Conservation (phyloP, 64 coral and sea anemone species). For the Dendronephthya gigantea region DNA sequence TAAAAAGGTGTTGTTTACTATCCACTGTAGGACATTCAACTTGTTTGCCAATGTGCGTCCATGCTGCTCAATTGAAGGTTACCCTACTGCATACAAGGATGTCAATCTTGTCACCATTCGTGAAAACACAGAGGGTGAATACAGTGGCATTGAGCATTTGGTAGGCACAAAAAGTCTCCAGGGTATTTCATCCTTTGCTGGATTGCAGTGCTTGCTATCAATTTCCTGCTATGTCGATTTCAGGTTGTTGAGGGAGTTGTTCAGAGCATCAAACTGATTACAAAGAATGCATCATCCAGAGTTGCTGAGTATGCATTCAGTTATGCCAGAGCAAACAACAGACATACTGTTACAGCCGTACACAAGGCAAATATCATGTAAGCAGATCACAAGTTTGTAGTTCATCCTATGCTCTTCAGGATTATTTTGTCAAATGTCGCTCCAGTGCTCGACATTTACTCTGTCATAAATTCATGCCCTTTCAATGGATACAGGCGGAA, state of each 20-base stretch:
- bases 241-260: conserved; percentile 98
- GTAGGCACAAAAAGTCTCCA: conserved; percentile 31
- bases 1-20: neutral
- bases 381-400: too few relatives aligned
- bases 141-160: conserved; percentile 93
- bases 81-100: conserved; percentile 70
- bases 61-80: conserved; percentile 79
- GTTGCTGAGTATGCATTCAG: conserved; percentile 97
- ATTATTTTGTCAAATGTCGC: too few relatives aligned
- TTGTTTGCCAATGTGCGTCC: conserved; percentile 92
- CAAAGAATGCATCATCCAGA: conserved; percentile 74
- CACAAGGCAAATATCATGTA: conserved; percentile 99
- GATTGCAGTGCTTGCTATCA: neutral
- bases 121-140: conserved; percentile 95
- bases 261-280: conserved; percentile 95
- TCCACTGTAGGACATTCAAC: conserved; percentile 71
- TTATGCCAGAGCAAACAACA: conserved; percentile 84
- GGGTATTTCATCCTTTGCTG: neutral
- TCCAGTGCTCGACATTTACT: neutral
- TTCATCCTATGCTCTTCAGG: too few relatives aligned
- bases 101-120: conserved; percentile 81
- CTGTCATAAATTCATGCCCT: neutral
- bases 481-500: conserved; percentile 44
- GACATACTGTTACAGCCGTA: conserved; percentile 79
- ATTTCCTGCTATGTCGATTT: neutral